phyloP scores from a whole-genome alignment of 2,113 vertebrate genomes.

The Gasterosteus aculeatus region DNA sequence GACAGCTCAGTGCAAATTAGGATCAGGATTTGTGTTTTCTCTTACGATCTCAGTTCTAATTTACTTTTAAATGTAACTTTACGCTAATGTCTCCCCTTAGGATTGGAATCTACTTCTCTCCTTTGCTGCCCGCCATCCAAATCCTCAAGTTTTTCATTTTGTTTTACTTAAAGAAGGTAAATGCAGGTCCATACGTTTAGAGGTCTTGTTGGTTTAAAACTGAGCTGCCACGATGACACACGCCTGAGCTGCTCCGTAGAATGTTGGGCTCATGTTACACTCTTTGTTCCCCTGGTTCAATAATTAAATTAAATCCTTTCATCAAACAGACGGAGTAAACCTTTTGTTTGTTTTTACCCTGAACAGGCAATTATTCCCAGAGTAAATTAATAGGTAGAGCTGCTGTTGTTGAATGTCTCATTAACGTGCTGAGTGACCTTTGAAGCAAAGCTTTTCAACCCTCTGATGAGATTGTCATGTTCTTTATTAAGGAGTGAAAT shows the following conservation, averaged over 20 bases:
- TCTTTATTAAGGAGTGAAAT: slow-evolving; percentile 19
- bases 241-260: background rate
- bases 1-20: background rate
- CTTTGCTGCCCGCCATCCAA: slow-evolving; percentile 92
- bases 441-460: slow-evolving; percentile 30
- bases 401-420: slow-evolving; percentile 52
- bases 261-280: slow-evolving; percentile 53
- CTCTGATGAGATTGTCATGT: background rate
- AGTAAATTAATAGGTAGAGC: slow-evolving; percentile 16
- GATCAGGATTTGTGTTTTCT: background rate
- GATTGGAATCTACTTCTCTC: slow-evolving; percentile 95
- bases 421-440: slow-evolving; percentile 45
- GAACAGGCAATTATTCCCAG: slow-evolving; percentile 26
- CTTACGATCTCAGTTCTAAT: background rate
- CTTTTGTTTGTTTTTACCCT: background rate
- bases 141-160: slow-evolving; percentile 87
- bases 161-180: slow-evolving; percentile 95
- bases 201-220: slow-evolving; percentile 1
- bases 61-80: background rate
- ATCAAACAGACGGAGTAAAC: slow-evolving; percentile 6
- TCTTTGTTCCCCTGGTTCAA: slow-evolving; percentile 49
- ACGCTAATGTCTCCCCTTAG: slow-evolving; percentile 70
- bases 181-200: background rate
- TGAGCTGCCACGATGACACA: slow-evolving; percentile 13
- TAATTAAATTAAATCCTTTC: slow-evolving; percentile 61